Evolutionary conservation across 2,888 invertebrate genomes (phyloP), one percentile per base, ranked within the genome.

Genomic region (Ashinkailepas kermadecensis): DNA sequence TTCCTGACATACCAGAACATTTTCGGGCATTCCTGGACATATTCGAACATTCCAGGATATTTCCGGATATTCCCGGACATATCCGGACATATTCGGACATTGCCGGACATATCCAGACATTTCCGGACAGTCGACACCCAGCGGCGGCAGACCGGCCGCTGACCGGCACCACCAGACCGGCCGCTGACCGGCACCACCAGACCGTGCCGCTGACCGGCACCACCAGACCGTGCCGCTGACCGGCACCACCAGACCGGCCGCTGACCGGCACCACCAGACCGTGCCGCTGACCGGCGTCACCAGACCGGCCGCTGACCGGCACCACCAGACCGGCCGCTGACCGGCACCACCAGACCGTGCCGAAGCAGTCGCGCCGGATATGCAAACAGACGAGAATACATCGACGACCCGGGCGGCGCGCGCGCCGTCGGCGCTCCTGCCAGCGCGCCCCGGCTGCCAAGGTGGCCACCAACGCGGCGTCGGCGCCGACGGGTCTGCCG

Each of bases 381-480:
- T 25, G 13, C 67, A 67, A 67, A 67, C 67, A 25, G 23, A 64
- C 67, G 25, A 25, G 25, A 67, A 67, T 67, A 67, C 10, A 67
- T 67, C 23, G 25, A 13, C 11, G 13, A 21, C 1, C 62, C 25
- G 67, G 25, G 13, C 25, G 67, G 0, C 18, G 7, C 62, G 25
- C 67, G 11, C 13, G 12, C 23, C 67, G 12, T 13, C 25, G 67
- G 67, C 67, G 25, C 13, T 0, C 67, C 67, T 65, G 67, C 67
- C 67, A 67, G 67, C 67, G 25, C 25, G 65, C 11, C 65, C 25
- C 67, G 67, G 6, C 67, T 67, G 67, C 67, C 67, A 67, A 67
- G 67, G 67, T 67, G 67, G 7, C n/a, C n/a, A 23, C 25, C 25
- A 9, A 11, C 11, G 39, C 39, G 39, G 67, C 67, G 67, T 25